Evolutionary conservation across 1,140 invertebrate genomes (phyloP), one percentile per base, ranked within the genome.

Genomic region (Orius insidiosus): DNA sequence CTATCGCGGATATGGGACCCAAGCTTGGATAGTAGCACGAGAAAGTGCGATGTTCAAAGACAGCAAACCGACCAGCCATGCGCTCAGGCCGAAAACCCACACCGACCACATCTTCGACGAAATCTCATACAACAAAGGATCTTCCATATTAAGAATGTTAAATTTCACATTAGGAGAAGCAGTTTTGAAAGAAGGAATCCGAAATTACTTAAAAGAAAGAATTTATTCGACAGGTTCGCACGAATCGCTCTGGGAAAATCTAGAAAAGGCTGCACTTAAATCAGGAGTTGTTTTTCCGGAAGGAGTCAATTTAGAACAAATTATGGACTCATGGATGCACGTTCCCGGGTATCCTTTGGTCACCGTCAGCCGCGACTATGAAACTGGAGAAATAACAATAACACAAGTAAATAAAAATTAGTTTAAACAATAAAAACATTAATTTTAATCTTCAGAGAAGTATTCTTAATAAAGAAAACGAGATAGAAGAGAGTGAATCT

Each of bases 301-400:
- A 1, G 70, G 58, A 9, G 54, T 58, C 0, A 46, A 55, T 5
- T 31, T 51, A 0, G 49, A 54, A 2, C 42, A 49, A 2, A 46
- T 60, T 3, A 74, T 83, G 62, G 66, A 76, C 1, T 73, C 69
- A 24, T 89, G 82, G 77, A 80, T 79, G 0, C 65, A 72, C 11
- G 73, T 84, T 55, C 63, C 76, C 37, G 84, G 84, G 19, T 80
- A 76, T 54, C 85, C 85, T 0, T 68, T 85, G 4, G 51, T 85
- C 1, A 68, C 57, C 8, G 66, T 81, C 0, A 70, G 54, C 1
- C 69, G 75, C 38, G 59, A 80, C 58, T 19, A 43, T 50, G 57
- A 68, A 13, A 67, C 60, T 5, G 64, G 70, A 19, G 55, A 58
- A 0, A 64, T 75, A 3, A 59, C 53, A 1, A 60, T 85, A 3